A percentile compares a stretch with the other conserved stretches of the same genome.
Evolutionary conservation across 2,888 invertebrate species (phyloP).

Genomic region (Hemaris fuciformis): DNA sequence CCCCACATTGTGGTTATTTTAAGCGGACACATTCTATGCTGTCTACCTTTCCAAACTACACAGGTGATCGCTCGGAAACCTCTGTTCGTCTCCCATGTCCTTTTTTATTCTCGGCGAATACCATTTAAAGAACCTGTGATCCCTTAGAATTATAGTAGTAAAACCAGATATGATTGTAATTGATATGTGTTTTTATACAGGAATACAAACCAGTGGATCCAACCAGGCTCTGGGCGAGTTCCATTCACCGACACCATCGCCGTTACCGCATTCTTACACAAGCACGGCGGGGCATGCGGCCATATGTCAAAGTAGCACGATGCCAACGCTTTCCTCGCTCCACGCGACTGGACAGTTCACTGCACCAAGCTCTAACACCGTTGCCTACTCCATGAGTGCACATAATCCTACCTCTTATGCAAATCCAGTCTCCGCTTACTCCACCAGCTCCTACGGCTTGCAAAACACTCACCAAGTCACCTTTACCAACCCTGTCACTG

Average conservation of each 20-base stretch:
- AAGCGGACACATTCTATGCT: not conserved
- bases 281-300: conserved; percentile 66
- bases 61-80: not conserved
- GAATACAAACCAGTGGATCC: conserved; percentile 85
- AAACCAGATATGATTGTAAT: not conserved
- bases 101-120: not conserved
- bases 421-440: conserved; percentile 77
- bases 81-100: not conserved
- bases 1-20: not conserved
- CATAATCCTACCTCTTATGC: conserved; percentile 79
- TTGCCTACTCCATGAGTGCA: conserved; percentile 75
- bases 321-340: conserved; percentile 82
- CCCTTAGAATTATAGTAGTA: not conserved
- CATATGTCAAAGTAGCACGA: conserved; percentile 84
- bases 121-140: not conserved
- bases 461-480: conserved; percentile 77
- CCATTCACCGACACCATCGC: conserved; percentile 83
- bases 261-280: conserved; percentile 81
- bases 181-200: conserved; percentile 40
- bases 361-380: conserved; percentile 74
- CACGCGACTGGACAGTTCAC: conserved; percentile 71
- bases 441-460: conserved; percentile 68
- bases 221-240: conserved; percentile 86
- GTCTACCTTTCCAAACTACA: not conserved
- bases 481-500: conserved; percentile 76